Evolutionary conservation across 1,140 invertebrate genomes (phyloP), one percentile per base, ranked within the genome.

Genomic region (Eriocheir sinensis): DNA sequence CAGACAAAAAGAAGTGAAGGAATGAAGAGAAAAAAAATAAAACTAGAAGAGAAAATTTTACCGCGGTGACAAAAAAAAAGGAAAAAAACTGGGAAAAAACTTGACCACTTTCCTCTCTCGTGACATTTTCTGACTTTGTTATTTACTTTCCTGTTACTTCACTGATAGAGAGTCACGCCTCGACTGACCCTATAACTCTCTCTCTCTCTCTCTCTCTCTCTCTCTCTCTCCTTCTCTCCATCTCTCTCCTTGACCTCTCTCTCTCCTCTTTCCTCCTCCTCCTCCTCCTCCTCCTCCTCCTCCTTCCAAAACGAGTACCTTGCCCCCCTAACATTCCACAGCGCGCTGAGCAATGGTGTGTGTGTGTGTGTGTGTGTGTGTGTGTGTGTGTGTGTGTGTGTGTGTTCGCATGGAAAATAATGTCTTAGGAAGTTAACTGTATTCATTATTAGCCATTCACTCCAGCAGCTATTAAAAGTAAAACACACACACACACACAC

Each of bases 351-450:
- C n/a, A n/a, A n/a, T n/a, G n/a, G 44, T 48, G 44, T 48, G 44
- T 48, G 44, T 48, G 44, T 48, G 44, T 48, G 44, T 48, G 44
- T 48, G 44, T 15, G 44, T 15, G 44, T 15, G 44, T 48, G 44
- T 15, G 44, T 48, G 44, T 89, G 88, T 44, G 88, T 48, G 88
- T 89, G 86, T 41, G 86, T 89, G 86, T 89, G 86, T 41, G 86
- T 89, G 41, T 89, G 86, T 89, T 6, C n/a, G 38, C n/a, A 21
- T 81, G 27, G 3, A 40, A 85, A 38, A 34, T 41, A 38, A 41
- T 38, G 15, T 21, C 60, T 21, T 15, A 48, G 27, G 21, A 72
- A 72, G 60, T 72, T 72, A 72, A 72, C 60, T 72, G 60, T 72
- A 72, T 72, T 2, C n/a, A 21, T 21, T n/a, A 72, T 72, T n/a